Percentiles rank a stretch among this genome's conserved stretches.
These are phyloP conservation scores for Agrotis ipsilon DNA, from an alignment of 2,888 invertebrate genomes.

Conservation along the genomic window DNA sequence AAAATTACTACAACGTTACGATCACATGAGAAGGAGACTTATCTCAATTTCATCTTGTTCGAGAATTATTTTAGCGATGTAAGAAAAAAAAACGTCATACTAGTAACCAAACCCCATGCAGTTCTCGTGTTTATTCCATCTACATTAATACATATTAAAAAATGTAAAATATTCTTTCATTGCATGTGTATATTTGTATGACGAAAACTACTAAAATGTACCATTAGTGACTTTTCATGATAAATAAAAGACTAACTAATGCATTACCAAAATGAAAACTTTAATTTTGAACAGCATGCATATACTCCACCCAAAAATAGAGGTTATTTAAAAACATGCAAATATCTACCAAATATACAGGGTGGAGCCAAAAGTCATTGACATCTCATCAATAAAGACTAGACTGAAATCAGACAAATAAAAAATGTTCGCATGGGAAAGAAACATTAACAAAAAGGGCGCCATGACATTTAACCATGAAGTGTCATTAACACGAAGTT, in stretches of 20 bases:
- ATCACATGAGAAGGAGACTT: too few relatives aligned
- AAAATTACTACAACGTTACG: too few relatives aligned
- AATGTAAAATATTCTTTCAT: too few relatives aligned
- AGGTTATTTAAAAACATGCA: not conserved
- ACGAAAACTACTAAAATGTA: not conserved
- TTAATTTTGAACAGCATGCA: too few relatives aligned
- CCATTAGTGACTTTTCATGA: not conserved
- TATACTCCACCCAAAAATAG: not conserved
- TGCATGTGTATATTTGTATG: not conserved
- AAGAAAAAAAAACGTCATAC: too few relatives aligned
- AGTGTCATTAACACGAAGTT: constrained; percentile 28
- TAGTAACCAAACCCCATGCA: too few relatives aligned
- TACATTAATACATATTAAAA: too few relatives aligned
- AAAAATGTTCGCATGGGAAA: constrained; percentile 44
- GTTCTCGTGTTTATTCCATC: too few relatives aligned
- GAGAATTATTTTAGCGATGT: too few relatives aligned
- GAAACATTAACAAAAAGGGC: constrained; percentile 54
- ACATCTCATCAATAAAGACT: not conserved
- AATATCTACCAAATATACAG: not conserved
- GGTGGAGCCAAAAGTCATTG: constrained; percentile 20
- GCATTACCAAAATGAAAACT: not conserved
- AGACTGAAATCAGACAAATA: constrained; percentile 20
- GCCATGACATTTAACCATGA: constrained; percentile 39
- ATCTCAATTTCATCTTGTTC: too few relatives aligned
- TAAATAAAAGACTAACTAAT: not conserved